Conservation (phyloP, 2,797 vertebrate species). For the Spea hammondii region DNA sequence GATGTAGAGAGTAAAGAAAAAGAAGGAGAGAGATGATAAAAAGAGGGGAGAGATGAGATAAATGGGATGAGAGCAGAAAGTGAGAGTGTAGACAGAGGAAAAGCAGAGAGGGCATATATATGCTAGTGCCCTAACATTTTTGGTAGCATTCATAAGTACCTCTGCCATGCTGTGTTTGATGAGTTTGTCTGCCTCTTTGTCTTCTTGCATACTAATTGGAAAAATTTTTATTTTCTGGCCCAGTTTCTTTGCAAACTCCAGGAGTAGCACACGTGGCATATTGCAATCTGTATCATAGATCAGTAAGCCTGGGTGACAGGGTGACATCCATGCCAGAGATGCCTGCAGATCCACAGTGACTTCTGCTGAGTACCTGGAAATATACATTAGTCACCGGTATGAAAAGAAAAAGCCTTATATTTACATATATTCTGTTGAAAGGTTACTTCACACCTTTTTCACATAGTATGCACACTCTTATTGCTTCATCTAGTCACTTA, state of each 20-base stretch:
- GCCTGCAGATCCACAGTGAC: conserved; percentile 37
- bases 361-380: conserved; percentile 39
- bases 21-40: no score
- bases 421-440: no score
- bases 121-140: no score
- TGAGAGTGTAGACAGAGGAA: no score
- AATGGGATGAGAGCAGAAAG: no score
- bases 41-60: no score
- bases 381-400: not conserved
- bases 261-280: conserved; percentile 20
- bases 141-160: conserved; percentile 16
- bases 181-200: conserved; percentile 1
- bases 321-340: conserved; percentile 23
- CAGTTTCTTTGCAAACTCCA: conserved; percentile 29
- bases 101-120: no score
- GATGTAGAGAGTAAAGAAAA: no score
- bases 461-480: no score
- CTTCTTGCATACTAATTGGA: conserved; percentile 16
- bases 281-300: conserved; percentile 38
- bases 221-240: conserved; percentile 30
- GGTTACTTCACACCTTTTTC: no score
- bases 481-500: no score
- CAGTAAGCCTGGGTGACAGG: conserved; percentile 32
- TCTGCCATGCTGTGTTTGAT: conserved; percentile 40
- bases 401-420: not conserved